A percentile compares a stretch with the other conserved stretches of the same genome.
Conservation (phyloP, 2,888 invertebrate genomes). For the Tetranychus truncatus region DNA sequence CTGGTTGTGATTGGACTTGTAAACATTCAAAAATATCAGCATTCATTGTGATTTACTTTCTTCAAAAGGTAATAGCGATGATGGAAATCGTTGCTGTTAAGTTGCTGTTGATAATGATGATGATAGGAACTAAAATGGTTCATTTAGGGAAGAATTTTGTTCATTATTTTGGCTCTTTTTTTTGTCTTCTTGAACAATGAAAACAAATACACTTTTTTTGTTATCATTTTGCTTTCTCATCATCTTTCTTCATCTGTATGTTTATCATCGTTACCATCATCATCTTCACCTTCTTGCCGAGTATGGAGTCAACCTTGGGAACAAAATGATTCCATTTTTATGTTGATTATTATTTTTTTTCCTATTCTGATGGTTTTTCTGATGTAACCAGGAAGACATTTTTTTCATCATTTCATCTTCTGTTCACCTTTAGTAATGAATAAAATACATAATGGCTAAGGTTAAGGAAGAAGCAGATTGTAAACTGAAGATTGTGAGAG, state of each 20-base stretch:
- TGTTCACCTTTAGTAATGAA: background rate
- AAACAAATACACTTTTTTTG: background rate
- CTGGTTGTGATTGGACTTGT: too few species aligned
- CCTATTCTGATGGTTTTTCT: background rate
- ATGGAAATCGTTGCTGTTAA: too few species aligned
- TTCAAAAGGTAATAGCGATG: too few species aligned
- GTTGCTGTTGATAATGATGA: too few species aligned
- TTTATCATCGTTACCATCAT: background rate
- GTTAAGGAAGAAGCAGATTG: background rate
- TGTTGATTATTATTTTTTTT: background rate
- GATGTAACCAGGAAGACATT: background rate
- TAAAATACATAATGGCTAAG: background rate
- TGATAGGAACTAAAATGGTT: background rate
- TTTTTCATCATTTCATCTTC: background rate
- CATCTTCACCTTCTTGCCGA: background rate
- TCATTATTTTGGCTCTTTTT: background rate
- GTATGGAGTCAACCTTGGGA: background rate
- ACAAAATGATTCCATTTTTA: background rate
- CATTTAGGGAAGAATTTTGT: background rate
- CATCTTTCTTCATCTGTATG: background rate
- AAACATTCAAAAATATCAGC: too few species aligned
- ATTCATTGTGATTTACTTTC: too few species aligned
- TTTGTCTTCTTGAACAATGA: background rate
- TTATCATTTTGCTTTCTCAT: background rate
- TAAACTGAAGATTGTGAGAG: background rate